These are phyloP conservation scores for Lophotis ruficrista DNA, from an alignment of 2,113 vertebrate genomes.

Conservation along the genomic window DNA sequence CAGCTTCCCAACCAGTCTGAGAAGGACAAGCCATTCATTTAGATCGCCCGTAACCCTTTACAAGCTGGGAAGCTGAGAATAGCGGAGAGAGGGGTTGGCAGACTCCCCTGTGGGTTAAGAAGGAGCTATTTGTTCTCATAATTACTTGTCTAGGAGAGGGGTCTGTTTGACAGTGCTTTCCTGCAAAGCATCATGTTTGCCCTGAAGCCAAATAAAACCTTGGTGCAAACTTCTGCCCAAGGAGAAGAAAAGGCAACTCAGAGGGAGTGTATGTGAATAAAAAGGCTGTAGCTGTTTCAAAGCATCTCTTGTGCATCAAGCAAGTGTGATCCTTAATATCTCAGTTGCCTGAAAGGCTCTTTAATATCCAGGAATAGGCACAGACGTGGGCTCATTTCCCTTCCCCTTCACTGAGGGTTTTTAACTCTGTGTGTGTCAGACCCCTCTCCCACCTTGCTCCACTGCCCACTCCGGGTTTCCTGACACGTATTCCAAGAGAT, in stretches of 20 bases:
- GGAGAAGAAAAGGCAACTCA: constrained; percentile 56
- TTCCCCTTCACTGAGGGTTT: neutral
- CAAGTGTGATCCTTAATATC: neutral
- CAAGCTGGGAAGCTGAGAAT: constrained; percentile 27
- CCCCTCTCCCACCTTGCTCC: neutral
- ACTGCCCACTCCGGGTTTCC: neutral
- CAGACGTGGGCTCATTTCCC: neutral
- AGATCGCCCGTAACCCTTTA: constrained; percentile 49
- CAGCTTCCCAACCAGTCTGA: neutral
- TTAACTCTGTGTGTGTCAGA: neutral
- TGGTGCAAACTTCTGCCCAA: constrained; percentile 37
- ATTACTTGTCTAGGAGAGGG: constrained; percentile 58
- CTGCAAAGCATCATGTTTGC: constrained; percentile 58
- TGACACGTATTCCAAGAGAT: neutral
- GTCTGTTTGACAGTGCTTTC: constrained; percentile 57
- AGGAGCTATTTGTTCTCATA: constrained; percentile 63
- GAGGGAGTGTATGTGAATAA: constrained; percentile 45
- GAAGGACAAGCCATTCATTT: constrained; percentile 40
- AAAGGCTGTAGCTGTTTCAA: constrained; percentile 47
- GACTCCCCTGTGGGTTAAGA: constrained; percentile 44
- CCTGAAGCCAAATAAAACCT: constrained; percentile 66
- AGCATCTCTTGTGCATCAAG: constrained; percentile 40
- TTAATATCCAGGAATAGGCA: constrained; percentile 24
- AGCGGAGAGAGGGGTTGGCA: constrained; percentile 36
- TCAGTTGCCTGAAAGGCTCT: constrained; percentile 4